Evolutionary conservation across 2,888 invertebrate genomes (phyloP), one percentile per base, ranked within the genome.

Genomic region (Rhamphomyia laevipes): DNA sequence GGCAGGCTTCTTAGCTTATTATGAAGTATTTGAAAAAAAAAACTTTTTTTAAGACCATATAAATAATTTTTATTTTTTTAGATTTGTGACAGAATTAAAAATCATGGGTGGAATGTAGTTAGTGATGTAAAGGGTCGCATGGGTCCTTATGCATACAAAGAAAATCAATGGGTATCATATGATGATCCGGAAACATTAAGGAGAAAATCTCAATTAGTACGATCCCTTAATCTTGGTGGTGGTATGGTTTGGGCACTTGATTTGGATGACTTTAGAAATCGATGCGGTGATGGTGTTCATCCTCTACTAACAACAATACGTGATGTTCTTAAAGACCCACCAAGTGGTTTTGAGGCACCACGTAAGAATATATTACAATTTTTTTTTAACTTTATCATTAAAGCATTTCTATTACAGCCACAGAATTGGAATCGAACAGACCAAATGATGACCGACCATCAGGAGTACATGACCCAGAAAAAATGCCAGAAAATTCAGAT

Each of bases 181-280:
- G 93, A 94, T 63, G 91, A 93, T 62, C 74, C 77, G 10, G 81
- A 81, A 31, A 90, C 84, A 70, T 82, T 93, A 41, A 76, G 78
- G 53, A 77, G 76, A 55, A 93, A 93, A 72, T 83, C 88, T 0
- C 80, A 87, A 59, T 83, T 82, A 59, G 80, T 91, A 33, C 78
- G 86, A 53, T 76, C 81, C 13, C 74, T 87, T 68, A 78, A 82
- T 53, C 75, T 93, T 16, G 91, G 84, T 13, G 91, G 91, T 50
- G 90, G 87, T 16, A 91, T 91, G 90, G 80, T 91, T 41, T 91
- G 91, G 91, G 90, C 91, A 0, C 71, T 91, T 33, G 91, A 91
- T 72, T 77, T 91, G 56, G 91, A 92, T 58, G 91, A 92, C 67
- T 91, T 89, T 63, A 80, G 77, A 54, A 82, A 84, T 62, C 76